Evolutionary conservation across 2,888 invertebrate species (phyloP).

Genomic region (Agrochola litura): DNA sequence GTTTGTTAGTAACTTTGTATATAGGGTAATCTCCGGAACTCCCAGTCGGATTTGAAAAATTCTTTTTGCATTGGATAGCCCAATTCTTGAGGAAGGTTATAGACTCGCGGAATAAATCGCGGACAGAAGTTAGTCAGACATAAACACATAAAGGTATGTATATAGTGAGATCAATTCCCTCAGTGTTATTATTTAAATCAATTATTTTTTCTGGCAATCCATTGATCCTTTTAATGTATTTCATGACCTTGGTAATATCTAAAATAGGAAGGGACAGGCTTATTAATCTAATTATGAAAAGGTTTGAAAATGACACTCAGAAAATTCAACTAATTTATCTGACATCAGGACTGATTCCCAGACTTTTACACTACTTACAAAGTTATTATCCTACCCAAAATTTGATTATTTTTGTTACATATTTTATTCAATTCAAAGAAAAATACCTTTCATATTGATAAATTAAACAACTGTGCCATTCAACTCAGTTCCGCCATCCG

Average conservation of each 20-base stretch:
- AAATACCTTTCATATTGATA: slow-evolving; percentile 28
- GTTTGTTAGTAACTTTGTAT: too few species aligned
- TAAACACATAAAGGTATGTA: neutral
- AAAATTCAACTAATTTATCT: neutral
- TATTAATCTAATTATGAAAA: neutral
- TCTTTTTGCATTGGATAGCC: too few species aligned
- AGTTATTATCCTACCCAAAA: neutral
- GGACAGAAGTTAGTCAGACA: neutral
- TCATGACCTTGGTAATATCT: neutral
- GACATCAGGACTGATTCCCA: neutral
- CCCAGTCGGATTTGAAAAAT: too few species aligned
- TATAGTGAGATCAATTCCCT: neutral
- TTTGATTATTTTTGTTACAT: neutral
- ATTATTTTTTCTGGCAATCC: neutral
- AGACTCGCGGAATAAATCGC: too few species aligned
- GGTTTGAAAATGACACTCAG: neutral
- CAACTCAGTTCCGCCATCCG: slow-evolving; percentile 20
- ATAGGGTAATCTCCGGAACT: too few species aligned
- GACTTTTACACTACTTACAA: neutral
- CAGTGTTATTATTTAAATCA: neutral
- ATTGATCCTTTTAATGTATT: too few species aligned
- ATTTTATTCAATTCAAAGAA: neutral
- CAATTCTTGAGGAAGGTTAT: too few species aligned
- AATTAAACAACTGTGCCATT: slow-evolving; percentile 26
- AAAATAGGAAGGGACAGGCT: neutral